Conservation (phyloP, 37 sponge, comb jelly and placozoan species). For the Oscarella lobularis region DNA sequence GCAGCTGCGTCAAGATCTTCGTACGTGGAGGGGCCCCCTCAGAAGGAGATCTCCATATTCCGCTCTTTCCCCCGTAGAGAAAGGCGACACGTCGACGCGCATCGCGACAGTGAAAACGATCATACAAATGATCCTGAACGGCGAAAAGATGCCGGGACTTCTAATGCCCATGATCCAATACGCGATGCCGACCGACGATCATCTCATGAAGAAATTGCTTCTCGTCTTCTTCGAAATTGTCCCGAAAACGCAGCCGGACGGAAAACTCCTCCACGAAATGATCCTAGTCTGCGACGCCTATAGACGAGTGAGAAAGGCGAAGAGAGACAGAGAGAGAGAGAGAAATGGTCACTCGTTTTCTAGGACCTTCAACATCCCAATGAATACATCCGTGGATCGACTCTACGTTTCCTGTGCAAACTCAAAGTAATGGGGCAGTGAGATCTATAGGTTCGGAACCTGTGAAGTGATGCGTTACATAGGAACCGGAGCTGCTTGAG, state of each 20-base stretch:
- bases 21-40: no score
- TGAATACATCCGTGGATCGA: slow-evolving; percentile 95
- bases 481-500: slow-evolving; percentile 92
- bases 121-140: slow-evolving; percentile 87
- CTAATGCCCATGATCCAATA: slow-evolving; percentile 94
- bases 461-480: no score
- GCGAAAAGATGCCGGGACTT: slow-evolving; percentile 82
- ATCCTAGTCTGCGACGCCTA: slow-evolving; percentile 75
- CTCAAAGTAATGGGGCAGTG: no score
- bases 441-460: no score
- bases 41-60: background rate
- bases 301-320: background rate
- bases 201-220: slow-evolving; percentile 92
- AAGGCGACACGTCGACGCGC: slow-evolving; percentile 55
- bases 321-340: background rate
- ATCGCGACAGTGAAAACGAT: slow-evolving; percentile 75
- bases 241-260: slow-evolving; percentile 89
- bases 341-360: background rate
- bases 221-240: slow-evolving; percentile 95
- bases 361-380: slow-evolving; percentile 98
- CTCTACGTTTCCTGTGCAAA: slow-evolving; percentile 94
- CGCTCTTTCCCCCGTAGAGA: slow-evolving; percentile 17
- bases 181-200: slow-evolving; percentile 83
- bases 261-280: slow-evolving; percentile 98
- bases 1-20: slow-evolving; percentile 67